phyloP scores from a whole-genome alignment of 1,140 invertebrate genomes.

The Nebria ingens region DNA sequence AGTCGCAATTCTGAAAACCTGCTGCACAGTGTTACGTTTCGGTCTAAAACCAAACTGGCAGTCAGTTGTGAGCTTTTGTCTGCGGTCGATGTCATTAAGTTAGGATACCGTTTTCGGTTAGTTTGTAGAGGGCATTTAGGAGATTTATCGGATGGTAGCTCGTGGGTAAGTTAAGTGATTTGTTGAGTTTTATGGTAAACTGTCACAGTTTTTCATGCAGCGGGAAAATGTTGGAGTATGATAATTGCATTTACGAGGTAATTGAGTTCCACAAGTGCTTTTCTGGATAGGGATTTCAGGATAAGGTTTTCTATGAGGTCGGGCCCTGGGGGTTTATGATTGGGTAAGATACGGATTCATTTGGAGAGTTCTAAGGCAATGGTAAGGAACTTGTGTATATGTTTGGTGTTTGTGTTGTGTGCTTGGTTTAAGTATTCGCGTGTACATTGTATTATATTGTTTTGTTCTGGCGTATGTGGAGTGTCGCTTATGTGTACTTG shows the following conservation, averaged over 20 bases:
- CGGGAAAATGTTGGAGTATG: slow-evolving; percentile 23
- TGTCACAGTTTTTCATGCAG: slow-evolving; percentile 29
- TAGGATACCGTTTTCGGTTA: slow-evolving; percentile 25
- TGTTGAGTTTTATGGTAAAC: too few species aligned
- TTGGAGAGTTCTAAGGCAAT: slow-evolving; percentile 17
- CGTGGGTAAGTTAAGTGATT: slow-evolving; percentile 18
- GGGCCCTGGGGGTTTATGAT: slow-evolving; percentile 26
- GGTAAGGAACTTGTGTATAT: background rate
- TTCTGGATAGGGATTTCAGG: slow-evolving; percentile 21
- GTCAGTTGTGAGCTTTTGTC: slow-evolving; percentile 20
- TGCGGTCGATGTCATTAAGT: slow-evolving; percentile 15
- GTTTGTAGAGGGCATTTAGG: slow-evolving; percentile 25
- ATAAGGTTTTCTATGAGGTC: slow-evolving; percentile 23
- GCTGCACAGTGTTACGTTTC: slow-evolving; percentile 28
- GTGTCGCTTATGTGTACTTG: slow-evolving; percentile 6
- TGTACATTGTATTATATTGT: background rate
- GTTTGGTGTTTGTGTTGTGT: background rate
- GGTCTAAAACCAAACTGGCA: slow-evolving; percentile 34
- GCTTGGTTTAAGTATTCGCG: background rate
- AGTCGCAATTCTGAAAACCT: slow-evolving; percentile 28
- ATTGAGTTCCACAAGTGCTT: slow-evolving; percentile 21
- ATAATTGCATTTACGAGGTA: slow-evolving; percentile 28
- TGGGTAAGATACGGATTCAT: slow-evolving; percentile 18
- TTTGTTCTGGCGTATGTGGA: background rate
- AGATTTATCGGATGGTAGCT: slow-evolving; percentile 33